Percentiles rank a stretch among this genome's conserved stretches.
Conservation (phyloP, 2,888 invertebrate genomes). For the Melanargia galathea region DNA sequence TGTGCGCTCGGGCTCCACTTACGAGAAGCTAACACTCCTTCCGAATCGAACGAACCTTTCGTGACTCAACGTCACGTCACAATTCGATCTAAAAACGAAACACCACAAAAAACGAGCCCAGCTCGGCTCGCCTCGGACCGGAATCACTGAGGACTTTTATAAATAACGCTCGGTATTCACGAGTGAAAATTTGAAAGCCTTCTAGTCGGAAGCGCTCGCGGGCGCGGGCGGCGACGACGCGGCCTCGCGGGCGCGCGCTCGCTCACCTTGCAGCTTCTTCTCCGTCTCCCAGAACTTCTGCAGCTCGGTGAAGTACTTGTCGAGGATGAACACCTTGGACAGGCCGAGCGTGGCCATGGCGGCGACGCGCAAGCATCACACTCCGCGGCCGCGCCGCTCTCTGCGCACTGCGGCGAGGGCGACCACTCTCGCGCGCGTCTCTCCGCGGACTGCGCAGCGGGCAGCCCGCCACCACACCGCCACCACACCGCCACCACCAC, state of each 20-base stretch:
- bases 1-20: slow-evolving; percentile 6
- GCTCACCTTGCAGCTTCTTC: slow-evolving; percentile 96
- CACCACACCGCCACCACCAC: neutral
- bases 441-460: slow-evolving; percentile 44
- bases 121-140: slow-evolving; percentile 21
- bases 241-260: slow-evolving; percentile 38
- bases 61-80: slow-evolving; percentile 41
- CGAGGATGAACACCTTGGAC: slow-evolving; percentile 98
- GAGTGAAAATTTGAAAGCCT: slow-evolving; percentile 30
- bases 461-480: slow-evolving; percentile 28
- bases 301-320: slow-evolving; percentile 98
- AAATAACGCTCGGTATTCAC: slow-evolving; percentile 17
- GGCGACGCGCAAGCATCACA: slow-evolving; percentile 73
- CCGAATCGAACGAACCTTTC: slow-evolving; percentile 35
- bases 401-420: slow-evolving; percentile 58
- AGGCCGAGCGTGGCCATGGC: slow-evolving; percentile 97
- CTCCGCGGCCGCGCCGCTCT: slow-evolving; percentile 64
- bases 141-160: slow-evolving; percentile 20
- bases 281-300: slow-evolving; percentile 98
- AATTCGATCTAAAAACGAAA: slow-evolving; percentile 30
- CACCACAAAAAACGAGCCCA: slow-evolving; percentile 29
- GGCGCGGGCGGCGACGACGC: slow-evolving; percentile 48
- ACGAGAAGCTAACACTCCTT: slow-evolving; percentile 25
- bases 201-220: slow-evolving; percentile 47
- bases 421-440: slow-evolving; percentile 61